Evolutionary conservation across 2,797 vertebrate species (phyloP).

Genomic region (Lerista edwardsae): DNA sequence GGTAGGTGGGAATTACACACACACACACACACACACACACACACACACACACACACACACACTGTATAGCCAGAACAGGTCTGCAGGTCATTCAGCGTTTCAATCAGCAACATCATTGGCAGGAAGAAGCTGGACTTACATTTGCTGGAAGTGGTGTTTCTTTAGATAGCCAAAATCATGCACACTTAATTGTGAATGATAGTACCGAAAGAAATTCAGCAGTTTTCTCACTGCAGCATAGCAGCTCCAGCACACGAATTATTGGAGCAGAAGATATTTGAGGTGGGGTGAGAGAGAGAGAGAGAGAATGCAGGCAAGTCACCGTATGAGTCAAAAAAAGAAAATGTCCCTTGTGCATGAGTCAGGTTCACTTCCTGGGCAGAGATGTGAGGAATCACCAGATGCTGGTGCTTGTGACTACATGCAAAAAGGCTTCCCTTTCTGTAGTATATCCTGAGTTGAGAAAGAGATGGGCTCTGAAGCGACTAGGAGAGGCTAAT

Average conservation of each 20-base stretch:
- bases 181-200: neutral
- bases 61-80: neutral
- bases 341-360: neutral
- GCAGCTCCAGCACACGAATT: conserved; percentile 6
- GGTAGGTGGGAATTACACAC: neutral
- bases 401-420: neutral
- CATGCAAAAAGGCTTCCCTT: neutral
- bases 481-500: neutral
- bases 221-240: neutral
- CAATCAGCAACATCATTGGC: neutral
- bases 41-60: no score
- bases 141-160: neutral
- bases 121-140: neutral
- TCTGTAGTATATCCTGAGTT: neutral
- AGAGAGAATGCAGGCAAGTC: neutral
- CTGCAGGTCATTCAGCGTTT: neutral
- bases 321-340: conserved; percentile 25
- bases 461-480: neutral
- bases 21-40: no score
- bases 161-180: neutral
- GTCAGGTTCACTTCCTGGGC: conserved; percentile 4
- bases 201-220: conserved; percentile 2
- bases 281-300: no score
- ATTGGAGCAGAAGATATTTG: conserved; percentile 29
- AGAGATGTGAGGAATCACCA: neutral